These are phyloP conservation scores for Pipistrellus nathusii DNA, from an alignment of 2,797 vertebrate genomes.

Conservation along the genomic window DNA sequence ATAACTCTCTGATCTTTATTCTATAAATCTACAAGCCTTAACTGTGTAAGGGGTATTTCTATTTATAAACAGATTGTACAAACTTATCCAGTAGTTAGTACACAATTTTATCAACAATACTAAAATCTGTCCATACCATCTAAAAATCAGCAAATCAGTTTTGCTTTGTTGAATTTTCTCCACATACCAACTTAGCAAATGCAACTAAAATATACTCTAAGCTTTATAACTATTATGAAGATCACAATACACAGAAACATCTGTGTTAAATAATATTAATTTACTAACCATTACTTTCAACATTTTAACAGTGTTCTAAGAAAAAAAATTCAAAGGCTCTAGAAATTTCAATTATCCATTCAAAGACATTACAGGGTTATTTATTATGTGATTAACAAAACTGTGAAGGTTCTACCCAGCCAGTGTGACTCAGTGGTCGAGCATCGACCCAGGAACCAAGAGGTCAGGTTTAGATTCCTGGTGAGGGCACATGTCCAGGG, in stretches of 20 bases:
- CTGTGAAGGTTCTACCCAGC: background rate
- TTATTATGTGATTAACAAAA: conserved; percentile 34
- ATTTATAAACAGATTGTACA: conserved; percentile 26
- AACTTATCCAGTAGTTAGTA: conserved; percentile 20
- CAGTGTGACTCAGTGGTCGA: too few species aligned
- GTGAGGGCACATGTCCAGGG: too few species aligned
- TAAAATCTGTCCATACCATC: background rate
- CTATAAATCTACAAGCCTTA: background rate
- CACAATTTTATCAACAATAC: background rate
- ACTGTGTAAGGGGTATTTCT: background rate
- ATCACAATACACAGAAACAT: background rate
- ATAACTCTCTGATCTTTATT: background rate
- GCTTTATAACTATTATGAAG: conserved; percentile 18
- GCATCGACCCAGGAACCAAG: too few species aligned
- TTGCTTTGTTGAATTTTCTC: conserved; percentile 23
- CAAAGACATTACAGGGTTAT: background rate
- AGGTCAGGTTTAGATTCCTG: too few species aligned
- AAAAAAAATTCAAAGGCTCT: conserved; percentile 23
- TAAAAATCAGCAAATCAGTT: conserved; percentile 30
- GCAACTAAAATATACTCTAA: conserved; percentile 2
- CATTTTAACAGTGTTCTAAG: conserved; percentile 14
- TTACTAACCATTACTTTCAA: conserved; percentile 53
- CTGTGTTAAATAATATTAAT: conserved; percentile 10
- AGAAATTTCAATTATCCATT: conserved; percentile 43
- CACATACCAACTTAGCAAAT: background rate